These are phyloP conservation scores for Plecturocebus donacophilus DNA, from an alignment of 2,113 vertebrate genomes.

Conservation along the genomic window DNA sequence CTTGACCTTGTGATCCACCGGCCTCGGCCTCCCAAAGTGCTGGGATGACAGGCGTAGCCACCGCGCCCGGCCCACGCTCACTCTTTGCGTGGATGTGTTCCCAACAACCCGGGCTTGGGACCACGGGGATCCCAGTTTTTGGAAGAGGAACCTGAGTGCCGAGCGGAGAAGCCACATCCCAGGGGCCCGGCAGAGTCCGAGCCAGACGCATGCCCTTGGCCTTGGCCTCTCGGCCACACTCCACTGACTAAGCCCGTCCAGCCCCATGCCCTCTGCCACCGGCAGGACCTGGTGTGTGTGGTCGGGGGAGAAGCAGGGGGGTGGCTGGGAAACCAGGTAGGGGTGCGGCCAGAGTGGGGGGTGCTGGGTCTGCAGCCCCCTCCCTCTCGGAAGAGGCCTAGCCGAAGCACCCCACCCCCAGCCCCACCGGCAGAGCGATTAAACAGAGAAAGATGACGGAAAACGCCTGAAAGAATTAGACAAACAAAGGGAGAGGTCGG, in stretches of 20 bases:
- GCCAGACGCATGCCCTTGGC: not conserved
- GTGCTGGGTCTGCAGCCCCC: not conserved
- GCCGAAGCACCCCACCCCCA: not conserved
- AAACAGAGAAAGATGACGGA: constrained; percentile 47
- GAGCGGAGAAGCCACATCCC: not conserved
- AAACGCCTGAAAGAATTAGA: constrained; percentile 74
- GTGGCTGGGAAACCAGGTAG: not conserved
- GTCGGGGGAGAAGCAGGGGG: not conserved
- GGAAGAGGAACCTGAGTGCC: not conserved
- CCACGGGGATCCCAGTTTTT: accelerated
- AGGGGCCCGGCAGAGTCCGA: not conserved
- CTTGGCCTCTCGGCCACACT: not conserved
- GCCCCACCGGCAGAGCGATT: constrained; percentile 69
- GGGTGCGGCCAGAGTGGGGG: not conserved
- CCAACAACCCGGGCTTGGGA: not conserved
- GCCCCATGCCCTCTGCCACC: not conserved
- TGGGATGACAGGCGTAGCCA: too few relatives aligned
- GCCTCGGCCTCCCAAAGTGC: too few relatives aligned
- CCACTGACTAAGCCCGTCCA: too few relatives aligned
- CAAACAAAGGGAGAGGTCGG: constrained; percentile 83
- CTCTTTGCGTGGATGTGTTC: not conserved
- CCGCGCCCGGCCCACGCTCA: accelerated
- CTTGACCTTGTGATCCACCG: too few relatives aligned
- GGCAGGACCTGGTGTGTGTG: not conserved
- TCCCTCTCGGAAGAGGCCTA: not conserved